Conservation (phyloP, 2,888 invertebrate species). For the Lumbricus terrestris region DNA sequence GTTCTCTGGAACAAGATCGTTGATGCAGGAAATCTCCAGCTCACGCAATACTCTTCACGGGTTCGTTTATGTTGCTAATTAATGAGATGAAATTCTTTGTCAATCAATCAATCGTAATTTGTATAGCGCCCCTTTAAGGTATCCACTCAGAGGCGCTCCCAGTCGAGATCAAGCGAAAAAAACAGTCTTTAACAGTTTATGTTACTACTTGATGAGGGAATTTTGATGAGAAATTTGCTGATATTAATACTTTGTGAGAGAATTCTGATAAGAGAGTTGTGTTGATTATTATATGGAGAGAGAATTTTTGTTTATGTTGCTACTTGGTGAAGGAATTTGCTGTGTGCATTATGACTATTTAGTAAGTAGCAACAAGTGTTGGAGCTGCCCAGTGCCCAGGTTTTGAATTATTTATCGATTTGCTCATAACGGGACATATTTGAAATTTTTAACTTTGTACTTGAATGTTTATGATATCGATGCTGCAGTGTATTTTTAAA, state of each 20-base stretch:
- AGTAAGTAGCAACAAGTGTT: background rate
- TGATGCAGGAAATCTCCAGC: constrained; percentile 52
- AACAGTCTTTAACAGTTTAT: too few species aligned
- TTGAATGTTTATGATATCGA: background rate
- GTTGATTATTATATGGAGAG: background rate
- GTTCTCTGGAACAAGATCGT: constrained; percentile 62
- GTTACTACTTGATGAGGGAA: background rate
- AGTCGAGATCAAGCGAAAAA: too few species aligned
- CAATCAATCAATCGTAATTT: too few species aligned
- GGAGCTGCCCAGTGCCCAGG: background rate
- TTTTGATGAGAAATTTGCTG: background rate
- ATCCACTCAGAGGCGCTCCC: too few species aligned
- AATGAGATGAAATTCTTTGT: background rate
- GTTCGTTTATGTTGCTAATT: background rate
- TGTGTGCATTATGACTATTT: background rate
- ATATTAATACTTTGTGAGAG: background rate
- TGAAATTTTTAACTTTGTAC: background rate
- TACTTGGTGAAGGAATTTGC: background rate
- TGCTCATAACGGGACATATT: background rate
- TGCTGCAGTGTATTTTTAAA: background rate
- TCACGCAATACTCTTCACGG: constrained; percentile 62
- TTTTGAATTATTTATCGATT: background rate
- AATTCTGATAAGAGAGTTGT: background rate
- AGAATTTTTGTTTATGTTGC: background rate
- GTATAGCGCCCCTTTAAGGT: too few species aligned